Base-by-base conservation (phyloP, 2,113 vertebrate genomes). In the Myocastor coypus region DNA sequence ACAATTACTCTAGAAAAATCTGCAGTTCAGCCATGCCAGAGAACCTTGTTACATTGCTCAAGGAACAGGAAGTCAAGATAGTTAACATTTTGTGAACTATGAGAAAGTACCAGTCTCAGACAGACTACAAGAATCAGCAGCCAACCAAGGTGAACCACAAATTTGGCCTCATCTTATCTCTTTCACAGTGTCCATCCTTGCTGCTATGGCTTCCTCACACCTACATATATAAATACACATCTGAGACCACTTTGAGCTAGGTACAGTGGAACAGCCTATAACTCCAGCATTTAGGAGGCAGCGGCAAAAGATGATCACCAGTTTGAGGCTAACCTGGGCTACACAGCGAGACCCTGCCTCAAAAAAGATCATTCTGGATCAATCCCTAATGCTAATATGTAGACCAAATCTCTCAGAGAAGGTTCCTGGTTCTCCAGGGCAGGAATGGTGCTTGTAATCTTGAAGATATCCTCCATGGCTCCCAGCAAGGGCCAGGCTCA, bases 401-500 rank as follows among this genome's bases (percentile, higher is more conserved):
- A 77, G 34, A 83, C 17, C 57, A 82, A 78, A 87, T 30, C 66
- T 46, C 68, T n/a, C 40, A 81, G 83, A 81, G 61, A 83, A 85
- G 73, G 20, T 40, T 55, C 57, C 71, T 78, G 5, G 22, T 81
- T 92, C 50, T 71, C 57, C 16, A 87, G 37, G 64, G 16, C 10
- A 73, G 66, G 42, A 32, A 66, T 32, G 80, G 12, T 59, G n/a
- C 40, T 87, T 22, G 64, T 42, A 37, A 84, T 34, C 37, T 73
- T 80, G 5, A 78, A 85, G 83, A 83, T 1, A 75, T 55, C 61
- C 10, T 84, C 83, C 46, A 55, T 1, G 22, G 78, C 46, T 96
- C 63, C 87, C 64, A 69, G 95, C 81, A 96, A 37, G 57, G 4
- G 19, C 66, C 37, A 63, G 52, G 89, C 52, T 92, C 46, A 83